phyloP scores from a whole-genome alignment of 2,888 invertebrate genomes.

The Drosophila vallismaia region DNA sequence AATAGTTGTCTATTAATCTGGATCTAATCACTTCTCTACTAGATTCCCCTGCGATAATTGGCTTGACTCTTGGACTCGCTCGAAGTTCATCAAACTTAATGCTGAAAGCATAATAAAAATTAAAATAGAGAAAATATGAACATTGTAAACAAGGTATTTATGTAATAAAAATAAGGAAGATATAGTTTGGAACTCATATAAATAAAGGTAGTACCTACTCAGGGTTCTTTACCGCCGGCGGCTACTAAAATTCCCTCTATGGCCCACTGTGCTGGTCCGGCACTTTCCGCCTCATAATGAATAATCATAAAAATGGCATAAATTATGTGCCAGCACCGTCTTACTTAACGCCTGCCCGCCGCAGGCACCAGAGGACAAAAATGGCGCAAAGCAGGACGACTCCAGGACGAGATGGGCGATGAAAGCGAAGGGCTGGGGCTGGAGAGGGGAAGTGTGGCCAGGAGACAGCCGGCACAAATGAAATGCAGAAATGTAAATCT shows the following conservation, averaged over 20 bases:
- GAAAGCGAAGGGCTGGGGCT: conserved; percentile 18
- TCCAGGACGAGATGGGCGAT: neutral
- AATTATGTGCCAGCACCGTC: conserved; percentile 75
- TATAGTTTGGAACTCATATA: no score
- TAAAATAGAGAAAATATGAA: no score
- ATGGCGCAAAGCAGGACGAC: neutral
- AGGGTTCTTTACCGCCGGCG: neutral
- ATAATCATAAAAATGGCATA: conserved; percentile 80
- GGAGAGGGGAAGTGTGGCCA: conserved; percentile 34
- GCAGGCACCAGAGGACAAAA: conserved; percentile 45
- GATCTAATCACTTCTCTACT: no score
- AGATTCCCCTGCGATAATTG: no score
- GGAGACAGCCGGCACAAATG: conserved; percentile 61
- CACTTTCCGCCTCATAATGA: conserved; percentile 68
- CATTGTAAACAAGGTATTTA: no score
- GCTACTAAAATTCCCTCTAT: neutral
- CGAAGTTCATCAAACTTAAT: no score
- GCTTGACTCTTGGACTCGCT: no score
- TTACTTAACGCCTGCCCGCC: conserved; percentile 71
- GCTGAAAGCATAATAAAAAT: no score
- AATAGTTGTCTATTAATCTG: no score
- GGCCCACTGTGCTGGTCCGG: conserved; percentile 25
- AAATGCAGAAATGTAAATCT: conserved; percentile 81
- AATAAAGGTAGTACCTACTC: neutral
- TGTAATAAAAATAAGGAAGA: no score